Evolutionary conservation across 2,113 vertebrate species (phyloP).

Genomic region (Colistium nudipinnis): DNA sequence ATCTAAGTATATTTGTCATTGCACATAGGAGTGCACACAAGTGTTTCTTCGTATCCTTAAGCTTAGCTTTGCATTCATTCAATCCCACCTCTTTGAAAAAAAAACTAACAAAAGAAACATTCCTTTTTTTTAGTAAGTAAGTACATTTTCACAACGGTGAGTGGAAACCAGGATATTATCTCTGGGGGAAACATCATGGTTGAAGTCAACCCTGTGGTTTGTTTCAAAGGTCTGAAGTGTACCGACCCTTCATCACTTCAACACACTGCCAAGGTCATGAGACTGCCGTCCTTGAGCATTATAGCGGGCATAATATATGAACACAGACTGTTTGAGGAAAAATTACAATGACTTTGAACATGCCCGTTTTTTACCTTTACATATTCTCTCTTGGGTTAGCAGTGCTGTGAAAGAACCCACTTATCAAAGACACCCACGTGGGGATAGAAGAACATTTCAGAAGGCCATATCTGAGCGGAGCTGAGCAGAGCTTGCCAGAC

Average conservation of each 20-base stretch:
- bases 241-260: slow-evolving; percentile 69
- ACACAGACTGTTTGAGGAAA: slow-evolving; percentile 49
- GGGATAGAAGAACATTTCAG: slow-evolving; percentile 54
- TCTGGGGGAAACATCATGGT: slow-evolving; percentile 53
- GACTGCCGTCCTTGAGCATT: slow-evolving; percentile 49
- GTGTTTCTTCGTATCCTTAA: background rate
- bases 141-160: slow-evolving; percentile 6
- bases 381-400: slow-evolving; percentile 39
- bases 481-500: slow-evolving; percentile 35
- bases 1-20: background rate
- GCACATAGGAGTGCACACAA: too few species aligned
- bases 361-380: slow-evolving; percentile 25
- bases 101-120: too few species aligned
- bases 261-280: slow-evolving; percentile 64
- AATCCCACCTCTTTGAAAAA: background rate
- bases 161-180: slow-evolving; percentile 41
- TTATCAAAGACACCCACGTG: slow-evolving; percentile 58
- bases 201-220: slow-evolving; percentile 49
- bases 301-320: slow-evolving; percentile 59
- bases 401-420: slow-evolving; percentile 36
- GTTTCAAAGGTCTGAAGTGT: slow-evolving; percentile 52
- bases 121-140: too few species aligned
- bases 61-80: background rate
- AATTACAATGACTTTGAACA: slow-evolving; percentile 62
- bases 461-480: slow-evolving; percentile 29